Evolutionary conservation across 2,888 invertebrate genomes (phyloP).

Genomic region (Eupithecia pulchellata): DNA sequence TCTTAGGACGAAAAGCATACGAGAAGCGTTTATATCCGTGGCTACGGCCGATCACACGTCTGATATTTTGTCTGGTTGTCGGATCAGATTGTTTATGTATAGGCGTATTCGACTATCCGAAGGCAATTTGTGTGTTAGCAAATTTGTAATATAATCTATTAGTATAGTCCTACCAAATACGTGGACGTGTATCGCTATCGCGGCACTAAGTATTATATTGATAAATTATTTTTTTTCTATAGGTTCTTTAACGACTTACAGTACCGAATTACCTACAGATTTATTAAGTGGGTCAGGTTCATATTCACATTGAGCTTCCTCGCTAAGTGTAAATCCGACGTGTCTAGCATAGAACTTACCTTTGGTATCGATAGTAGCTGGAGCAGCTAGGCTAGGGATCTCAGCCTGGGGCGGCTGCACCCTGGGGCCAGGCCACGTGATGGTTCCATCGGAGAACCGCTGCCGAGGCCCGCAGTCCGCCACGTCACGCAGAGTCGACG

Average conservation of each 20-base stretch:
- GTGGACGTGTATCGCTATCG: too few species aligned
- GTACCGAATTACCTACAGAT: too few species aligned
- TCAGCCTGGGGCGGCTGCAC: slow-evolving; percentile 79
- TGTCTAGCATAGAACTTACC: slow-evolving; percentile 55
- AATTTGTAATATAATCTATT: too few species aligned
- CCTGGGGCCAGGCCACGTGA: slow-evolving; percentile 83
- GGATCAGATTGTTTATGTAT: too few species aligned
- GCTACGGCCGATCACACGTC: too few species aligned
- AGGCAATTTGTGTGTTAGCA: too few species aligned
- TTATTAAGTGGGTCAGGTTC: background rate
- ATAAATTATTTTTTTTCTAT: too few species aligned
- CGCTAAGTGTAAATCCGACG: background rate
- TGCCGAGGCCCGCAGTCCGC: slow-evolving; percentile 84
- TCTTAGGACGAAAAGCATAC: too few species aligned
- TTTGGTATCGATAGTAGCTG: slow-evolving; percentile 80
- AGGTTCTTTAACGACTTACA: background rate
- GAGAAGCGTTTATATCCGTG: background rate
- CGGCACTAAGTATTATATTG: background rate
- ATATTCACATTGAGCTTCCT: background rate
- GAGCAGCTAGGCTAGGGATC: slow-evolving; percentile 72
- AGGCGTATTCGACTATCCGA: too few species aligned
- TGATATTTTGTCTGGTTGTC: too few species aligned
- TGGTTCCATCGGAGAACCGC: slow-evolving; percentile 84
- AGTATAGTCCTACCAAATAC: too few species aligned
- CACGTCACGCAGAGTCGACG: slow-evolving; percentile 77